Evolutionary conservation across 2,888 invertebrate species (phyloP).

Genomic region (Xestia c-nigrum): DNA sequence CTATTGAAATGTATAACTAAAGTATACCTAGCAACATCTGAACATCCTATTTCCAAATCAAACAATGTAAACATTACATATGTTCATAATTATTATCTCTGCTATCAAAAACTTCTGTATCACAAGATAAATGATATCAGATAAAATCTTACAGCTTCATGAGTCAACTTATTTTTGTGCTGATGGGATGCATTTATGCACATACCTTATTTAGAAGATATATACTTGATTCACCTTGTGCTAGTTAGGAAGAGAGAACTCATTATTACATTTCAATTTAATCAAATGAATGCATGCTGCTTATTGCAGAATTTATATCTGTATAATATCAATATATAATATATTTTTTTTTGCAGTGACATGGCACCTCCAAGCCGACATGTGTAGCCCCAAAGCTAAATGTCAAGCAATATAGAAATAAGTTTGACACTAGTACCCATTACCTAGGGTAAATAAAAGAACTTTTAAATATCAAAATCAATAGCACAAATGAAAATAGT

Average conservation of each 20-base stretch:
- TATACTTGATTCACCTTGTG: conserved; percentile 16
- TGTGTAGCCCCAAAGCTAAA: not conserved
- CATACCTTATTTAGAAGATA: not conserved
- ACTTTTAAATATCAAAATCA: not conserved
- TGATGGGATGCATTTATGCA: conserved; percentile 29
- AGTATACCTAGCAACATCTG: conserved; percentile 15
- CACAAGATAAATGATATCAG: conserved; percentile 45
- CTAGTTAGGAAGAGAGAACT: not conserved
- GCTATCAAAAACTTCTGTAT: conserved; percentile 40
- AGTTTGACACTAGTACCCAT: not conserved
- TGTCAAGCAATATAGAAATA: not conserved
- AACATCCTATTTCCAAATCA: conserved; percentile 8
- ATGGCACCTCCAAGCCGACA: not conserved
- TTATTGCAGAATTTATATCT: not conserved
- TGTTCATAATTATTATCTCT: conserved; percentile 34
- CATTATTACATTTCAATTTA: conserved; percentile 15
- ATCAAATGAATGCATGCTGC: conserved; percentile 8
- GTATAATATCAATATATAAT: not conserved
- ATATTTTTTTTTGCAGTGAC: not conserved
- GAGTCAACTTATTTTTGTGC: conserved; percentile 21
- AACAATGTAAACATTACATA: conserved; percentile 29
- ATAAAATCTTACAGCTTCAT: conserved; percentile 32
- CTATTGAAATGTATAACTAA: not conserved
- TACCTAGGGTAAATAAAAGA: not conserved
- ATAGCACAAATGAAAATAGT: not conserved